Base-by-base conservation (phyloP, 2,113 vertebrate genomes). In the Grantiella picta region DNA sequence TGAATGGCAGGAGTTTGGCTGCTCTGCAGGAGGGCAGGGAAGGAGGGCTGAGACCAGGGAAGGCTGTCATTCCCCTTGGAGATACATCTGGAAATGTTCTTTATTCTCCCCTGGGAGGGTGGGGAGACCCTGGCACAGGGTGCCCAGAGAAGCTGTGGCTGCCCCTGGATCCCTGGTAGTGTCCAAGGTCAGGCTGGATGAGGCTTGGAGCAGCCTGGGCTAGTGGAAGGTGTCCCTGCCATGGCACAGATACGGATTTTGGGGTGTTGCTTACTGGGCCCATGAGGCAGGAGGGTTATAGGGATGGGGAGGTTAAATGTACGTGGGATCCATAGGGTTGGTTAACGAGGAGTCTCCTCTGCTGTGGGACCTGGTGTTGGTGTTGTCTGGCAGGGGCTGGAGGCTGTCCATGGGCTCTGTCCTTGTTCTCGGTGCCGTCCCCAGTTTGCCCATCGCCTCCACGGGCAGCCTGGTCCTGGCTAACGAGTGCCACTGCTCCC, bases 371-470 rank as follows among this genome's bases (percentile, higher is more conserved):
- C 15, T 1, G 1, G 31, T 5, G 63, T 8, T 73, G 52, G 23
- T 19, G 10, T 6, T 4, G 11, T 24, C n/a, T 44, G n/a, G 24
- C 64, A 42, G 59, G 40, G 36, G 15, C 54, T 57, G 49, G 25
- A 14, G 35, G 38, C 27, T 60, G 36, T 69, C 83, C 2, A 0
- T 3, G 5, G 33, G 40, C 44, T 65, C 23, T 15, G 5, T 31
- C 64, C 2, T 0, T 17, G 66, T 24, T 7, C 28, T 25, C 47
- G n/a, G 27, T 52, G 59, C 40, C 61, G 8, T 5, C 45, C 64
- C 33, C 4, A 0, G 4, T 68, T 45, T 72, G 49, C 36, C 82
- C 2, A 0, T 33, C 0, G 0, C 27, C 14, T 21, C 65, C 1
- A 0, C 59, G 1, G 15, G 64, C n/a, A 81, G 52, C 81, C 64